These are phyloP conservation scores for Laterallus jamaicensis DNA, from an alignment of 2,113 vertebrate genomes.

Conservation along the genomic window DNA sequence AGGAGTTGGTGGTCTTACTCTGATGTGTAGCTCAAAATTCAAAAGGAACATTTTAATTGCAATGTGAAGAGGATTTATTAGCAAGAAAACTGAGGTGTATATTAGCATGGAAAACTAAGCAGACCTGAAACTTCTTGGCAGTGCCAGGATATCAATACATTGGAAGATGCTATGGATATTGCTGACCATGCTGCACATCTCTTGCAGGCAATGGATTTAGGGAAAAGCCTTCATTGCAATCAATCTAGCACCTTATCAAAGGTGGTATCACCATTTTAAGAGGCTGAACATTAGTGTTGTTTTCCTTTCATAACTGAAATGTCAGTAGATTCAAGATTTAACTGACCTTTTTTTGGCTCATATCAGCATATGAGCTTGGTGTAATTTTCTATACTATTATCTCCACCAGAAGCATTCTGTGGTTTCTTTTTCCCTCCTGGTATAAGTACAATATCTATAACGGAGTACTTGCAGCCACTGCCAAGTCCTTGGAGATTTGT, in stretches of 20 bases:
- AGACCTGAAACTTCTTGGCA: not conserved
- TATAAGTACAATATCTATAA: not conserved
- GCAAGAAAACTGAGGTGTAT: not conserved
- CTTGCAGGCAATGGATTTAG: not conserved
- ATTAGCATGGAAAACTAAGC: not conserved
- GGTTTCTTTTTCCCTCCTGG: not conserved
- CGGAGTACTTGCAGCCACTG: not conserved
- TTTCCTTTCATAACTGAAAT: not conserved
- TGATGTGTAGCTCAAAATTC: not conserved
- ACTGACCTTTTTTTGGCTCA: not conserved
- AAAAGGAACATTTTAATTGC: not conserved
- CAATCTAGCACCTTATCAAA: not conserved
- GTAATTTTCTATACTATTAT: not conserved
- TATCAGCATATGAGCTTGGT: not conserved
- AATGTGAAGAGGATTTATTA: not conserved
- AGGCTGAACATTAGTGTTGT: not conserved
- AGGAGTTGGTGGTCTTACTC: constrained; percentile 15
- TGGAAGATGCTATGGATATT: not conserved
- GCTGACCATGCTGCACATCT: not conserved
- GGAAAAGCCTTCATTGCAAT: not conserved
- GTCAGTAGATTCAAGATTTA: not conserved
- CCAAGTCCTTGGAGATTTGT: not conserved
- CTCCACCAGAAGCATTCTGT: not conserved
- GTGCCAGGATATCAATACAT: not conserved
- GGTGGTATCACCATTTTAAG: not conserved